These are phyloP conservation scores for Salarias fasciatus DNA, from an alignment of 2,797 vertebrate species.

Conservation along the genomic window DNA sequence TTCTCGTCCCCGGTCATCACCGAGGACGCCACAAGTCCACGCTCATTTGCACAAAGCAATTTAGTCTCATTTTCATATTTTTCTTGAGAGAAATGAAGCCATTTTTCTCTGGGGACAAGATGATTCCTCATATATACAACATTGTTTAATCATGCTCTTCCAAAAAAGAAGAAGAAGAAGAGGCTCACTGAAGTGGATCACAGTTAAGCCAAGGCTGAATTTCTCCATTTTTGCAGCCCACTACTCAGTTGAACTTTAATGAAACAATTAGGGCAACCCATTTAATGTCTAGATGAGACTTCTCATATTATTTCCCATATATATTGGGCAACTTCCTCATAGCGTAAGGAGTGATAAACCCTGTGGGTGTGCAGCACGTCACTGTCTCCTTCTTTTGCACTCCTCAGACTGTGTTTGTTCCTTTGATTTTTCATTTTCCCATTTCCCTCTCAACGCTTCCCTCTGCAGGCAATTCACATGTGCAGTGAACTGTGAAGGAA, in stretches of 20 bases:
- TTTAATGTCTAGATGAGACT: constrained; percentile 7
- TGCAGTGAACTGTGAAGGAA: constrained; percentile 77
- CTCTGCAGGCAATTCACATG: constrained; percentile 73
- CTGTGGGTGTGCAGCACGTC: constrained; percentile 11
- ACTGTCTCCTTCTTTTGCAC: constrained; percentile 17
- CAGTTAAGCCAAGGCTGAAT: neutral
- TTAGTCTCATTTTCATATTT: constrained; percentile 35
- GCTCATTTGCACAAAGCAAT: constrained; percentile 50
- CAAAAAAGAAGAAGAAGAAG: too few species aligned
- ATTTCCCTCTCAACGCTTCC: constrained; percentile 51
- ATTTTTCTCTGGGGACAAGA: neutral
- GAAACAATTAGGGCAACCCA: constrained; percentile 10
- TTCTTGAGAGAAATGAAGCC: constrained; percentile 17
- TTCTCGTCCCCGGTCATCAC: constrained; percentile 47
- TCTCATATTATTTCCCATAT: neutral
- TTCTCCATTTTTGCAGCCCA: neutral
- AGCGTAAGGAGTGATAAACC: constrained; percentile 18
- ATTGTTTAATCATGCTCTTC: constrained; percentile 10
- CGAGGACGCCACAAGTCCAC: constrained; percentile 37
- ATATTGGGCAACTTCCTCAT: constrained; percentile 33
- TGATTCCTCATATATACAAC: neutral
- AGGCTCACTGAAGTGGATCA: neutral
- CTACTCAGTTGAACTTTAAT: constrained; percentile 5
- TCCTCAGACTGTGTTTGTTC: constrained; percentile 20
- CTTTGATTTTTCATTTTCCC: constrained; percentile 49